Base-by-base conservation (phyloP, 2,797 vertebrate genomes). In the Microhierax caerulescens region DNA sequence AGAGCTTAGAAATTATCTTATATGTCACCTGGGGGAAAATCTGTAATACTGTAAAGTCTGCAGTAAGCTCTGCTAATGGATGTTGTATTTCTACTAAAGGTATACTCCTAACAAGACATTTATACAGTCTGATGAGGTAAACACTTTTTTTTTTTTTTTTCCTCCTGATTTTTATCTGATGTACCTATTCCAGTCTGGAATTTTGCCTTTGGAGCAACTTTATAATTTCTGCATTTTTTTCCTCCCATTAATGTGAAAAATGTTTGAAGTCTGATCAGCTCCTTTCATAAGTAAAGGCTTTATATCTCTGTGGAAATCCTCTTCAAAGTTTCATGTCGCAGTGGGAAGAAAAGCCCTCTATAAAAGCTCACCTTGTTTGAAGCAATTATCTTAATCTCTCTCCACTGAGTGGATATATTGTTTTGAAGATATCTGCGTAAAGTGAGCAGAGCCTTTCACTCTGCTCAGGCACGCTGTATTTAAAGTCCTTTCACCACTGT, bases 341-440 rank as follows among this genome's bases (percentile, higher is more conserved):
- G 48, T 83, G 63, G 64, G 70, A 89, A 85, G 77, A 92, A 94
- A 94, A 95, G 60, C 39, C 53, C 50, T 70, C 91, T 91, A 93
- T 74, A 90, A 91, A 89, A 88, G 45, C 48, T 80, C 20, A 78
- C 32, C n/a, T 82, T 92, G 47, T 89, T 91, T 92, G 60, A 85
- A 94, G 36, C 51, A 95, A 92, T 93, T 93, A 87, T 95, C 77
- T 68, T 89, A 92, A 95, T 93, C 89, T 93, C 68, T 80, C 45
- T 61, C 27, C 19, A 72, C 21, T 47, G 61, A 83, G 45, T 43
- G 30, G 16, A 63, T 87, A 67, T 18, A 85, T 50, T 11, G 74
- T 64, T 88, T 83, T 80, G 34, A 83, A 77, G 41, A 61, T 39
- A 75, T 47, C 45, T 77, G 13, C 0, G 0, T 67, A 73, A 73